These are phyloP conservation scores for Chrysemys picta DNA, from an alignment of 2,113 vertebrate species.

Conservation along the genomic window DNA sequence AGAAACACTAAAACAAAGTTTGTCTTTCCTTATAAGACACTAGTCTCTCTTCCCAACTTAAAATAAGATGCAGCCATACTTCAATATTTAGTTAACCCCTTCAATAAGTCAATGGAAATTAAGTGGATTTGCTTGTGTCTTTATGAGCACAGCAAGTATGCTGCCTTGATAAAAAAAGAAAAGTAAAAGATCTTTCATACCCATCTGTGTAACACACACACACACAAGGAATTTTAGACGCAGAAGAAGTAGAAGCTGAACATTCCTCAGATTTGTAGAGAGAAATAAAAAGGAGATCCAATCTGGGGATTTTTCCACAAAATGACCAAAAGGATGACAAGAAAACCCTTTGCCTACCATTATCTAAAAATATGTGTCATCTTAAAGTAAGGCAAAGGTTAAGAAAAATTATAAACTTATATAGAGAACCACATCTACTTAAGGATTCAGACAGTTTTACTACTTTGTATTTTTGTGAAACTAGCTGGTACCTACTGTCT, in stretches of 20 bases:
- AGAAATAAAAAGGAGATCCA: neutral
- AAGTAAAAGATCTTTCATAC: neutral
- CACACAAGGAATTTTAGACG: neutral
- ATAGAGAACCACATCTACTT: neutral
- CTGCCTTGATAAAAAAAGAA: neutral
- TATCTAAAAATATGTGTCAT: neutral
- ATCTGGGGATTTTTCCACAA: neutral
- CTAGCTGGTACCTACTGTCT: neutral
- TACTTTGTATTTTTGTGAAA: neutral
- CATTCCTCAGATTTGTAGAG: neutral
- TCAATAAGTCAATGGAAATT: neutral
- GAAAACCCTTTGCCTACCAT: neutral
- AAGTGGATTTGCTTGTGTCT: neutral
- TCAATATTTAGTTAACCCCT: conserved; percentile 10
- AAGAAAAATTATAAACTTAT: neutral
- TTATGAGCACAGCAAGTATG: neutral
- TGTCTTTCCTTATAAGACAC: neutral
- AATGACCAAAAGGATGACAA: neutral
- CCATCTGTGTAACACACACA: neutral
- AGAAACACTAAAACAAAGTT: neutral
- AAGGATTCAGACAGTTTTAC: neutral
- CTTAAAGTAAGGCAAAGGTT: neutral
- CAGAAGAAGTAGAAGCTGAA: neutral
- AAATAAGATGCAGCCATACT: neutral
- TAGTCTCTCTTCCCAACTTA: neutral